A percentile compares a stretch with the other conserved stretches of the same genome.
phyloP scores from a whole-genome alignment of 2,113 vertebrate species.

The Sterrhoptilus dennistouni region DNA sequence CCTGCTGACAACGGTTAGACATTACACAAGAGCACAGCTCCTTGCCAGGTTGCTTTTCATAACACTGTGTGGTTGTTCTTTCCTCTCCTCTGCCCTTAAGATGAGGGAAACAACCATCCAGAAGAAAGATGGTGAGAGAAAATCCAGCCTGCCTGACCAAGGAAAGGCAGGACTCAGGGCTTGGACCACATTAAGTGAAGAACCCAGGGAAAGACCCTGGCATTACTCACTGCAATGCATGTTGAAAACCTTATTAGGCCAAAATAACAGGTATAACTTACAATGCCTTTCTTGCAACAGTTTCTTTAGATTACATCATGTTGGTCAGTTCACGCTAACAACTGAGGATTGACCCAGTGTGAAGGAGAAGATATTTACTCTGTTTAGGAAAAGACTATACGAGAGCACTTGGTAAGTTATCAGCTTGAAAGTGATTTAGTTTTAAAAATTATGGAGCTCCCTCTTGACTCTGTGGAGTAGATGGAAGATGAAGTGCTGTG shows the following conservation, averaged over 20 bases:
- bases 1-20: constrained; percentile 10
- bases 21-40: constrained; percentile 4
- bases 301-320: background rate
- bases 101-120: background rate
- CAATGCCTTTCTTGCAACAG: background rate
- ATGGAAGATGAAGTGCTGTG: background rate
- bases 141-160: background rate
- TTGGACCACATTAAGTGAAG: background rate
- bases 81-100: background rate
- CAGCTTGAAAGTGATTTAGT: background rate
- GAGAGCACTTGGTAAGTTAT: background rate
- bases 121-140: background rate
- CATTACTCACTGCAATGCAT: background rate
- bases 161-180: background rate
- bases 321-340: background rate
- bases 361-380: background rate
- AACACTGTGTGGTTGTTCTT: background rate
- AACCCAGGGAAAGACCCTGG: background rate
- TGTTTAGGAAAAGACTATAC: background rate
- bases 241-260: background rate
- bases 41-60: background rate
- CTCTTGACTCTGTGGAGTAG: background rate
- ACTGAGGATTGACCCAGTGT: background rate
- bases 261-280: background rate
- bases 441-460: background rate